phyloP scores from a whole-genome alignment of 2,888 invertebrate genomes.

The Zygogramma bicolorata region DNA sequence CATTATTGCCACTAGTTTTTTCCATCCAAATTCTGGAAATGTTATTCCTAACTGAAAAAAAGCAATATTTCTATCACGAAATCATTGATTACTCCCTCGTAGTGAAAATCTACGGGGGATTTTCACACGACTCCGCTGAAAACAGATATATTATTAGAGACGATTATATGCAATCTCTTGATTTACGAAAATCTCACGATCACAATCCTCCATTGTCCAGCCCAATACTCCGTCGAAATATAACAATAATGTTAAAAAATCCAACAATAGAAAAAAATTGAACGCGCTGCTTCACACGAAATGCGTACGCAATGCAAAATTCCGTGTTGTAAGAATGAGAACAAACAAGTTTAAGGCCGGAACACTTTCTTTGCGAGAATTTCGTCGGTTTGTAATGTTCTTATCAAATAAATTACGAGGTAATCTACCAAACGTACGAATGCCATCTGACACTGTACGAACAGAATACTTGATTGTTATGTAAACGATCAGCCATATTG shows the following conservation, averaged over 20 bases:
- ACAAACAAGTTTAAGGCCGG: slow-evolving; percentile 54
- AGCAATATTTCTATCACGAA: too few relatives aligned
- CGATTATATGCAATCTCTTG: background rate
- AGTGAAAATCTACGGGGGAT: too few relatives aligned
- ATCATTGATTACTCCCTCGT: background rate
- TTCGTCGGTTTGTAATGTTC: slow-evolving; percentile 26
- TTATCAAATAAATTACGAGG: slow-evolving; percentile 34
- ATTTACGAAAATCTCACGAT: background rate
- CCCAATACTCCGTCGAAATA: background rate
- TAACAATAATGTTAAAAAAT: background rate
- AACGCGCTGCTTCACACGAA: slow-evolving; percentile 2
- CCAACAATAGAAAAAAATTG: slow-evolving; percentile 6
- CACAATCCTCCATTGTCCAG: background rate
- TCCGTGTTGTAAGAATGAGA: slow-evolving; percentile 31
- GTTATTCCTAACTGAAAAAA: too few relatives aligned
- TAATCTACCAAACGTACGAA: slow-evolving; percentile 17
- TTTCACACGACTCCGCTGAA: background rate
- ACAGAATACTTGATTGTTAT: slow-evolving; percentile 8
- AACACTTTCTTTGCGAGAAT: slow-evolving; percentile 46
- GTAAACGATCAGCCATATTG: slow-evolving; percentile 1
- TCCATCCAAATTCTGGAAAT: too few relatives aligned
- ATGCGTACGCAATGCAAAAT: slow-evolving; percentile 17
- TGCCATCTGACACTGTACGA: slow-evolving; percentile 27
- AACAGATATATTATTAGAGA: background rate
- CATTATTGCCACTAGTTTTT: too few relatives aligned